Evolutionary conservation across 2,113 vertebrate species (phyloP), one percentile per base, ranked within the genome.

Genomic region (Corydoras sp.): DNA sequence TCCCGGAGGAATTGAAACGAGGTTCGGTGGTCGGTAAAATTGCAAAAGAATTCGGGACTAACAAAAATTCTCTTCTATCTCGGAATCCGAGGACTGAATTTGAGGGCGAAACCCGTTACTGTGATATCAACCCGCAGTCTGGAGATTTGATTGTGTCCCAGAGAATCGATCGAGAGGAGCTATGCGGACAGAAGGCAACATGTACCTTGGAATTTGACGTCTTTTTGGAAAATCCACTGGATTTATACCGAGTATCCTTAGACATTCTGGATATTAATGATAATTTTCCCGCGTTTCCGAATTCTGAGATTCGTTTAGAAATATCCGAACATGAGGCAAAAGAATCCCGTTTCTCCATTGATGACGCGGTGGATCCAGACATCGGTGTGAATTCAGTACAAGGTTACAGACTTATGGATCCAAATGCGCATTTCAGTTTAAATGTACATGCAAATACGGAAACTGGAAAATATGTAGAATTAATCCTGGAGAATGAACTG

Each of bases 211-310:
- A 81, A 55, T 83, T 86, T 43, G 85, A 90, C 68, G 62, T 89
- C n/a, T 68, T 89, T 69, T 7, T 77, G 18, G 84, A 87, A 59
- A 82, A 83, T 48, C 76, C 81, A 8, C 77, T 83, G 62, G 86
- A 88, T 67, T 30, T 89, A 58, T 80, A 88, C 69, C 77, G 67
- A 64, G 80, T 85, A 59, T 81, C 85, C 13, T 58, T 90, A 12
- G 64, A 81, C 6, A 80, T 90, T 64, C 59, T 81, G 67, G 89
- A 91, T 72, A 76, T 89, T 61, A 91, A 90, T 58, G 89, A 91
- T 18, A 87, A 90, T 79, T 68, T 82, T 10, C 89, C 88, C 0
- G 56, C 35, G 48, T 90, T 91, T 69, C 35, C 75, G 32, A 82
- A 82, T 12, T 69, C 55, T 54, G 58, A 81, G 50, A 80, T 82